Evolutionary conservation across 37 sponge, comb jelly and placozoan genomes (phyloP).

Genomic region (Cladorhizidae sp.): DNA sequence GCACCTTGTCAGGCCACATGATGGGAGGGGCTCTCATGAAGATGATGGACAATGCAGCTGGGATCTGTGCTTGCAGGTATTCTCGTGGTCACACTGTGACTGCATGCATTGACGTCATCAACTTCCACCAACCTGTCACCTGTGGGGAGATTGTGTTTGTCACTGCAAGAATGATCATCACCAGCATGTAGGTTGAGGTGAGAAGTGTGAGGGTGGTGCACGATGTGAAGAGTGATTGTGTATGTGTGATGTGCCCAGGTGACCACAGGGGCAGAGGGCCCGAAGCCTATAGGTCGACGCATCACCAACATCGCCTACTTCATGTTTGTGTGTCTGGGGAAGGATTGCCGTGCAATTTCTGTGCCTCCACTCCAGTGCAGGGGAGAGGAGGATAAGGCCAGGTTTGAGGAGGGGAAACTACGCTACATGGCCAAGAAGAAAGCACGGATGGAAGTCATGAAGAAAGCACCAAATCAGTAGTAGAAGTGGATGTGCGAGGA

Average conservation of each 20-base stretch:
- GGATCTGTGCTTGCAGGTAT: conserved; percentile 76
- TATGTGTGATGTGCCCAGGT: conserved; percentile 11
- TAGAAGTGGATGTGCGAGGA: no score
- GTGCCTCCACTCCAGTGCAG: conserved; percentile 61
- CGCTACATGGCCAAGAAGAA: conserved; percentile 60
- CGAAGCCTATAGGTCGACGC: conserved; percentile 27
- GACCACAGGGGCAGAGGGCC: conserved; percentile 61
- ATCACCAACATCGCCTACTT: conserved; percentile 80
- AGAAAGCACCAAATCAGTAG: not conserved
- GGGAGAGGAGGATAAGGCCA: conserved; percentile 51
- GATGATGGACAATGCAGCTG: conserved; percentile 90
- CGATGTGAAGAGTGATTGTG: not conserved
- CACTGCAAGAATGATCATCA: conserved; percentile 62
- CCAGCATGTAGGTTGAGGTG: conserved; percentile 78
- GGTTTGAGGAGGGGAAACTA: conserved; percentile 55
- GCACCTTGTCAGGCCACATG: conserved; percentile 38
- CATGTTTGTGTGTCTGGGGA: conserved; percentile 83
- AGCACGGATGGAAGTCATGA: conserved; percentile 23
- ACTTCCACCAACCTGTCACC: conserved; percentile 72
- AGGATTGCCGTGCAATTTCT: conserved; percentile 14
- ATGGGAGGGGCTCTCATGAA: conserved; percentile 90
- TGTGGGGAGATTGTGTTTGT: conserved; percentile 81
- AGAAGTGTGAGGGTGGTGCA: not conserved
- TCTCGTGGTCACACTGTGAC: conserved; percentile 67
- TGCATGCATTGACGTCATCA: conserved; percentile 86